Conservation (phyloP, 2,888 invertebrate genomes). For the Priapulus caudatus region DNA sequence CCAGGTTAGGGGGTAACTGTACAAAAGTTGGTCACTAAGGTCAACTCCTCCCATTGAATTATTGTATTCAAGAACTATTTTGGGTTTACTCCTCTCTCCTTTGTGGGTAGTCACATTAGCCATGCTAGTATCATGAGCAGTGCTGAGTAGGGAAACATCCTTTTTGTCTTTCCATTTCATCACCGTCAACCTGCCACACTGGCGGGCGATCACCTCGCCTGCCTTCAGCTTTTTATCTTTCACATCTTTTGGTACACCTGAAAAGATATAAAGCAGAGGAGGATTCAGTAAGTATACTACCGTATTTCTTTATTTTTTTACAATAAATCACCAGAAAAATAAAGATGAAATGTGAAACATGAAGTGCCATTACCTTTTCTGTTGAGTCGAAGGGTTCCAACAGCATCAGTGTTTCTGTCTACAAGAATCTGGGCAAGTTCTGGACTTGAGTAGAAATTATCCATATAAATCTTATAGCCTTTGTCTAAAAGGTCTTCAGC, state of each 20-base stretch:
- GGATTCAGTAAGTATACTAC: too few relatives aligned
- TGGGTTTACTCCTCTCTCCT: background rate
- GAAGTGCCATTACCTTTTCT: too few relatives aligned
- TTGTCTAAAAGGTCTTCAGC: background rate
- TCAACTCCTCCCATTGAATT: background rate
- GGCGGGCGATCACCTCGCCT: background rate
- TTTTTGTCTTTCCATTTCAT: background rate
- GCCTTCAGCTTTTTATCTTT: background rate
- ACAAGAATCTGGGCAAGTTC: too few relatives aligned
- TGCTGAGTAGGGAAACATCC: background rate
- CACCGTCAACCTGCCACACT: background rate
- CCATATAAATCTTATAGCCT: background rate
- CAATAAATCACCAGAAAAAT: too few relatives aligned
- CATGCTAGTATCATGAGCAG: too few relatives aligned
- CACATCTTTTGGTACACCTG: too few relatives aligned
- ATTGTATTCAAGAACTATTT: conserved; percentile 1
- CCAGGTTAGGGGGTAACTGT: background rate
- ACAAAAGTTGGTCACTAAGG: background rate
- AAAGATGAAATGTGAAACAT: too few relatives aligned
- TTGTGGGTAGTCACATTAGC: background rate
- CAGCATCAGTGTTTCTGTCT: too few relatives aligned
- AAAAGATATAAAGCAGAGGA: too few relatives aligned
- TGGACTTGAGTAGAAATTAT: background rate
- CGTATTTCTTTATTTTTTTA: too few relatives aligned
- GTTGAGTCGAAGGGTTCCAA: too few relatives aligned